Evolutionary conservation across 2,797 vertebrate genomes (phyloP), one percentile per base, ranked within the genome.

Genomic region (Antennarius maculatus): DNA sequence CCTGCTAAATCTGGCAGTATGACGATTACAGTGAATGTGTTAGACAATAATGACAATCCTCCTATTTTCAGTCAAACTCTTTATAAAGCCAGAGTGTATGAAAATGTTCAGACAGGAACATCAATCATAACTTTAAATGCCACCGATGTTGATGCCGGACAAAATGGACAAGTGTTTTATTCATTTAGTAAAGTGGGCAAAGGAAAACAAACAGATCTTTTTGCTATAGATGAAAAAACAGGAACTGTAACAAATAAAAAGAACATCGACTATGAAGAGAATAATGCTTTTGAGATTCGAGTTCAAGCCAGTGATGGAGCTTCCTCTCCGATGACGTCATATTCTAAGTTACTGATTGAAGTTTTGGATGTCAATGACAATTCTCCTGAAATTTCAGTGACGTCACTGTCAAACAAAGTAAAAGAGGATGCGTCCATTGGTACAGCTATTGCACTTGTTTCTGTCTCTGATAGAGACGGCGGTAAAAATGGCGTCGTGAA

Each of bases 161-260:
- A 11, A 3, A 91, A 93, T 6, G 92, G 94, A 43, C 80, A 95
- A 15, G 70, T 96, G 6, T 71, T 52, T 2, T 96, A 94, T 76
- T 89, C 77, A 0, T 90, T 96, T 6, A 83, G 66, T n/a, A 55
- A 84, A 28, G 13, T 82, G 1, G 88, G 63, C 0, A 68, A 76
- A 13, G 80, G 78, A 6, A 86, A 91, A 54, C 53, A 92, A 11
- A 81, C 81, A 27, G 74, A 39, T 42, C 18, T 86, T 12, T 96
- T 96, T 82, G 55, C 52, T 1, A 69, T 96, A 45, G 82, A 96
- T 55, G 75, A 89, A 0, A 75, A 71, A 55, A 95, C 79, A 0
- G 95, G 95, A 0, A 88, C 89, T 50, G 90, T 96, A 12, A 87
- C 56, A 14, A 82, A 91, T 14, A 92, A 69, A 37, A 89, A 79